Percentiles rank a stretch among this genome's conserved stretches.
Conservation (phyloP, 1,140 invertebrate genomes). For the Tetramorium simillimum region DNA sequence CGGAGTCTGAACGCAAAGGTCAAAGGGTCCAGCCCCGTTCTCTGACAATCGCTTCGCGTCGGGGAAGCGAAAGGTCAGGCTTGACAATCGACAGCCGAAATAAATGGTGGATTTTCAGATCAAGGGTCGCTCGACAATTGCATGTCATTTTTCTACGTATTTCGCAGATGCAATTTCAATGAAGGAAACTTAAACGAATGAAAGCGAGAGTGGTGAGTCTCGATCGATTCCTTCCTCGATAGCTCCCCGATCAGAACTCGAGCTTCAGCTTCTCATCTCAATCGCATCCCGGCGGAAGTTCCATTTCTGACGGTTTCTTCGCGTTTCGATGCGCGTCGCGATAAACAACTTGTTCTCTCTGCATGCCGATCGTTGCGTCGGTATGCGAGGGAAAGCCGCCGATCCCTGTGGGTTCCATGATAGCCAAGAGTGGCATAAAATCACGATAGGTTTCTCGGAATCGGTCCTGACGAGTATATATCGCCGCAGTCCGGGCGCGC, state of each 20-base stretch:
- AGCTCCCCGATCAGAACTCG: not conserved
- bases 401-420: slow-evolving; percentile 17
- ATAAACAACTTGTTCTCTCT: slow-evolving; percentile 41
- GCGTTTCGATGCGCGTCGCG: slow-evolving; percentile 24
- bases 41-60: slow-evolving; percentile 19
- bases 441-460: slow-evolving; percentile 63
- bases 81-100: not conserved
- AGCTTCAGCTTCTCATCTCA: not conserved
- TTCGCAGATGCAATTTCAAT: not conserved
- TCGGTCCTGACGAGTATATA: slow-evolving; percentile 48
- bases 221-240: not conserved
- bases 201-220: not conserved
- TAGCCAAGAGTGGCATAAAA: slow-evolving; percentile 48
- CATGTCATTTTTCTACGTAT: not conserved
- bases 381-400: slow-evolving; percentile 60
- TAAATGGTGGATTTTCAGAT: not conserved
- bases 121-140: not conserved
- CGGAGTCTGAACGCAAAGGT: slow-evolving; percentile 40
- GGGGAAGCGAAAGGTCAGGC: slow-evolving; percentile 26
- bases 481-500: not conserved
- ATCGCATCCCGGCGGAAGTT: slow-evolving; percentile 18
- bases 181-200: not conserved
- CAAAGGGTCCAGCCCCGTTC: slow-evolving; percentile 7
- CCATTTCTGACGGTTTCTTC: slow-evolving; percentile 31
- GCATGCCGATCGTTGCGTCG: slow-evolving; percentile 39